A percentile compares a stretch with the other conserved stretches of the same genome.
Evolutionary conservation across 2,797 vertebrate genomes (phyloP).

Genomic region (Microchirus variegatus): DNA sequence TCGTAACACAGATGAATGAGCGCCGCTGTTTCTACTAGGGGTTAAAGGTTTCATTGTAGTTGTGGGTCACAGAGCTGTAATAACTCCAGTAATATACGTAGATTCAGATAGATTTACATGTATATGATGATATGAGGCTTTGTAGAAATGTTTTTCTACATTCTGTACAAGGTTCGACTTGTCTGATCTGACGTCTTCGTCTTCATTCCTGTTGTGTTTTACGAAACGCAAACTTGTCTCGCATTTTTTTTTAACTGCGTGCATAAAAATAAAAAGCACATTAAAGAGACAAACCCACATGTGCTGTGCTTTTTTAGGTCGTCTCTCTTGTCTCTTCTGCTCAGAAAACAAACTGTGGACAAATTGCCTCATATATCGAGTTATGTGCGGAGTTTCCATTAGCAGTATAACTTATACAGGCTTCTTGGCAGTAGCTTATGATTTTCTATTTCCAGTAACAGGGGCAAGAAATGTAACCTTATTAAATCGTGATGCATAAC

Average conservation of each 20-base stretch:
- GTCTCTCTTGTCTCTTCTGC: background rate
- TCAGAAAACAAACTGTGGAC: conserved; percentile 19
- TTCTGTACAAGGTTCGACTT: background rate
- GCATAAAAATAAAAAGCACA: background rate
- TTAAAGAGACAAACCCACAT: background rate
- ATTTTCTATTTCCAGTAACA: conserved; percentile 31
- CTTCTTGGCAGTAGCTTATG: conserved; percentile 15
- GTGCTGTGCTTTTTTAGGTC: conserved; percentile 2
- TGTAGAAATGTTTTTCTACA: background rate
- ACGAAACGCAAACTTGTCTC: background rate
- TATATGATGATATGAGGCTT: background rate
- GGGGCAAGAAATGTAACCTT: conserved; percentile 34
- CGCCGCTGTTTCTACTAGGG: conserved; percentile 7
- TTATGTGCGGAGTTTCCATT: conserved; percentile 27
- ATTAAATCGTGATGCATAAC: conserved; percentile 35
- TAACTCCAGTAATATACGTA: conserved; percentile 6
- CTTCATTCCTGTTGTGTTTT: background rate
- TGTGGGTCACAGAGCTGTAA: conserved; percentile 12
- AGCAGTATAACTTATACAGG: conserved; percentile 22
- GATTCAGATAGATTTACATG: conserved; percentile 9
- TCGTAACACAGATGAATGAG: conserved; percentile 4
- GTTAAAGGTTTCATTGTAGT: too few species aligned
- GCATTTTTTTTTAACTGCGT: background rate
- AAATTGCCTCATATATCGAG: conserved; percentile 21
- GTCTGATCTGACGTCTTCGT: background rate